Base-by-base conservation (phyloP, 1,140 invertebrate genomes). In the Drosophila kikkawai region DNA sequence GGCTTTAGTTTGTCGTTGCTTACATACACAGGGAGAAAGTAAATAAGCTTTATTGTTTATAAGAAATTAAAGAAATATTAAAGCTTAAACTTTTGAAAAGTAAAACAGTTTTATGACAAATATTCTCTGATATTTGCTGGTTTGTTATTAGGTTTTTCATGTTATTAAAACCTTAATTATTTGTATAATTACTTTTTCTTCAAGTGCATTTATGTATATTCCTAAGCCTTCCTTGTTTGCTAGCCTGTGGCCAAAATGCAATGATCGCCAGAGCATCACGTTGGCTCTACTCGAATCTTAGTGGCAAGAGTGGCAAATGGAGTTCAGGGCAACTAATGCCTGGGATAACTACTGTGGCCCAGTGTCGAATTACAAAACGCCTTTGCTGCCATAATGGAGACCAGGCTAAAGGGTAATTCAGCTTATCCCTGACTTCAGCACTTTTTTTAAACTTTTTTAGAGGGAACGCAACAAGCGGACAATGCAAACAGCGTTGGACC, bases 401-500 rank as follows among this genome's bases (percentile, higher is more conserved):
- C 22, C 37, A 17, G 65, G 57, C 65, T 1, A 70, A 50, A 59
- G 44, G 69, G 51, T 48, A 59, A 53, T 69, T 66, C 47, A 13
- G 19, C n/a, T 45, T 32, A 69, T 42, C 47, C 39, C 66, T 37
- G 12, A 8, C 29, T 39, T 12, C 5, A 13, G 4, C 11, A 6
- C 2, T 22, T 3, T 34, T 26, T 1, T 9, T 4, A 1, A 12
- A 9, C 32, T 37, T 60, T 36, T 56, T 13, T 8, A 0, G 9
- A 19, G 4, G 17, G 37, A 32, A 66, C 29, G 48, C 74, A 63
- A 75, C 69, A 81, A 82, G 80, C 82, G 73, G 41, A 76, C 53
- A 82, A 87, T 82, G 83, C 78, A 85, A 85, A 85, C 68, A 77
- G 67, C 74, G 53, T 64, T 67, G 64, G 58, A 69, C 47, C 34